Percentiles rank a stretch among this genome's conserved stretches.
These are phyloP conservation scores for Pelodiscus sinensis DNA, from an alignment of 2,113 vertebrate species.

Conservation along the genomic window DNA sequence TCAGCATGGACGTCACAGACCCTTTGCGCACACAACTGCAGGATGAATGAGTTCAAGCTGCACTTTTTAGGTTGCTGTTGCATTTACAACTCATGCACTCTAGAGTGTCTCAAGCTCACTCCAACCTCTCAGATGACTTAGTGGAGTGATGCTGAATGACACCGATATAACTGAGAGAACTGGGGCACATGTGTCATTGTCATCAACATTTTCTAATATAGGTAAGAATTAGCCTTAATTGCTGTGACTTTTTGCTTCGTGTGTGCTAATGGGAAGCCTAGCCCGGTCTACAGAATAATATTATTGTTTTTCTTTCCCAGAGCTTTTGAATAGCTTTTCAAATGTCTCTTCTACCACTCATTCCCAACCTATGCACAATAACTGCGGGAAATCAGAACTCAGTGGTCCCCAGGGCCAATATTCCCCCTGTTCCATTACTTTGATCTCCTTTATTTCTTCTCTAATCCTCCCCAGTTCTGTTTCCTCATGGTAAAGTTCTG, in stretches of 20 bases:
- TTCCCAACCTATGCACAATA: background rate
- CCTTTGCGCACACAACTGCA: background rate
- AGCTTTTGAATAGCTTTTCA: background rate
- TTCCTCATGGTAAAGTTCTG: background rate
- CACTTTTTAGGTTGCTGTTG: background rate
- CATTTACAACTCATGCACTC: background rate
- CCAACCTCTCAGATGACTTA: background rate
- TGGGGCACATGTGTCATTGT: background rate
- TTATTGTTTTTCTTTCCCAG: background rate
- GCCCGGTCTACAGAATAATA: background rate
- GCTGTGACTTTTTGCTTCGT: background rate
- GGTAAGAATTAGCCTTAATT: fast-evolving
- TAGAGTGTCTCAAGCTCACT: background rate
- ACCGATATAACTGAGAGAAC: background rate
- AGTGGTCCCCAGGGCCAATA: background rate
- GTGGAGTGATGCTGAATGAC: background rate
- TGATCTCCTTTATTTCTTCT: slow-evolving; percentile 2
- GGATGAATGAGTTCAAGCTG: background rate
- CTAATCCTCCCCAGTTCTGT: background rate
- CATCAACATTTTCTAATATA: background rate
- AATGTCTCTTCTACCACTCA: background rate
- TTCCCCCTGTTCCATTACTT: background rate
- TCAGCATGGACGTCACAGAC: background rate
- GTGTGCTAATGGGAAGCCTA: background rate
- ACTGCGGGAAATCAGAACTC: background rate